These are phyloP conservation scores for Myocastor coypus DNA, from an alignment of 2,113 vertebrate species.

Conservation along the genomic window DNA sequence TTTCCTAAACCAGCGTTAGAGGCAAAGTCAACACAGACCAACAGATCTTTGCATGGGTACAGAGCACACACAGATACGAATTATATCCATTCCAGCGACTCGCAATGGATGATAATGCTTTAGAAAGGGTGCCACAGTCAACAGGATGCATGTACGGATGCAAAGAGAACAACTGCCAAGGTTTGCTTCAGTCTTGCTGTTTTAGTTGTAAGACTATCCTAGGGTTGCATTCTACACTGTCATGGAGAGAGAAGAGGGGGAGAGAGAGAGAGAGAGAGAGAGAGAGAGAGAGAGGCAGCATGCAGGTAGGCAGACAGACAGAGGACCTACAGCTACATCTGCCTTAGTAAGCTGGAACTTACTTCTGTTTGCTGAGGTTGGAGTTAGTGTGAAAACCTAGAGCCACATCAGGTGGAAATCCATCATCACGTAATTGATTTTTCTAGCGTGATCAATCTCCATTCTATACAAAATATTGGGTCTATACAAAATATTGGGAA, in stretches of 20 bases:
- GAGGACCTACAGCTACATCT: not conserved
- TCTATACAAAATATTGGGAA: too few relatives aligned
- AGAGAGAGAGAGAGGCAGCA: not conserved
- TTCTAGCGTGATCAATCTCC: not conserved
- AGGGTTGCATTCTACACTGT: constrained; percentile 75
- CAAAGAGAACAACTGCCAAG: not conserved
- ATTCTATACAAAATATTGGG: not conserved
- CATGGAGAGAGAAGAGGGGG: not conserved
- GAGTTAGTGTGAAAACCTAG: not conserved
- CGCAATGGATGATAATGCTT: not conserved
- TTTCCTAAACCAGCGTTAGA: constrained; percentile 77
- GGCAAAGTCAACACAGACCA: constrained; percentile 77
- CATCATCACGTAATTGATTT: not conserved
- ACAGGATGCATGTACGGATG: not conserved
- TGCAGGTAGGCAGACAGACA: not conserved
- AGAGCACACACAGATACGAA: constrained; percentile 69
- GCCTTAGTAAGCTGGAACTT: not conserved
- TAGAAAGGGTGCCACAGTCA: not conserved
- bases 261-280: not conserved
- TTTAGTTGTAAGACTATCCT: constrained; percentile 75
- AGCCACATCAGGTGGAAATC: not conserved
- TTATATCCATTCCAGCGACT: constrained; percentile 24
- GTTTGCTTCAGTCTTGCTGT: constrained; percentile 44
- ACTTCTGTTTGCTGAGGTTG: not conserved
- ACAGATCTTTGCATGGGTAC: constrained; percentile 55